phyloP scores from a whole-genome alignment of 2,113 vertebrate genomes.

The Pangasianodon hypophthalmus region DNA sequence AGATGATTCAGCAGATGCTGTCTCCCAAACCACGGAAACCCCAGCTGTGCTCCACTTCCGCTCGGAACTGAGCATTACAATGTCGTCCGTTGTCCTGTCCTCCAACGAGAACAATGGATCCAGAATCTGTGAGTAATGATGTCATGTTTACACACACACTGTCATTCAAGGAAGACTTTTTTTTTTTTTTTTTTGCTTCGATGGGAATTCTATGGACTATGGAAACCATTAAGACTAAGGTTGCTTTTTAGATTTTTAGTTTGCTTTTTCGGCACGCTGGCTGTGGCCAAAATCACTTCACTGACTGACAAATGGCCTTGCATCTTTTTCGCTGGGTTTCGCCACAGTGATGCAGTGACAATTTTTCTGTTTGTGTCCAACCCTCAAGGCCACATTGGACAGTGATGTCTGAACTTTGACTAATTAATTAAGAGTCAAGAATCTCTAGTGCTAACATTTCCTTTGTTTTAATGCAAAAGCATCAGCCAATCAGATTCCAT shows the following conservation, averaged over 20 bases:
- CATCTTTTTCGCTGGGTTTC: conserved; percentile 16
- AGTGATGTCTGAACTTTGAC: conserved; percentile 67
- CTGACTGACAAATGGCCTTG: conserved; percentile 37
- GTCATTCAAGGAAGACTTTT: conserved; percentile 49
- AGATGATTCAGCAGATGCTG: conserved; percentile 18
- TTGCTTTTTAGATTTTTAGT: conserved; percentile 38
- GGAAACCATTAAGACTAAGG: conserved; percentile 34
- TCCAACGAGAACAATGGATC: conserved; percentile 76
- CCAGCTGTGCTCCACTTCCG: conserved; percentile 68
- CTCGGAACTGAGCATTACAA: conserved; percentile 79
- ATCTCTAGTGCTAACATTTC: conserved; percentile 61
- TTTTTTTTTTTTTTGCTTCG: conserved; percentile 5
- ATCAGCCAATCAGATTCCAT: conserved; percentile 66
- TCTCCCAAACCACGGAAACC: conserved; percentile 41
- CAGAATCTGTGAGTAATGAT: conserved; percentile 81
- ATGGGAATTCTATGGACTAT: conserved; percentile 26
- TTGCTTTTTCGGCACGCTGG: conserved; percentile 33
- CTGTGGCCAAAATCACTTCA: conserved; percentile 38
- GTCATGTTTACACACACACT: conserved; percentile 74
- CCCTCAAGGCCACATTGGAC: conserved; percentile 64
- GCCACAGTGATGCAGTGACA: conserved; percentile 34
- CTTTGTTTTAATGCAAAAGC: conserved; percentile 66
- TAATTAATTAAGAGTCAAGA: conserved; percentile 70
- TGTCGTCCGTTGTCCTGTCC: conserved; percentile 77
- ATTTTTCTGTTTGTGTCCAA: conserved; percentile 41